A percentile compares a stretch with the other conserved stretches of the same genome.
Conservation (phyloP, 35 echinoderm and acorn worm species). For the Hemicentrotus pulcherrimus region DNA sequence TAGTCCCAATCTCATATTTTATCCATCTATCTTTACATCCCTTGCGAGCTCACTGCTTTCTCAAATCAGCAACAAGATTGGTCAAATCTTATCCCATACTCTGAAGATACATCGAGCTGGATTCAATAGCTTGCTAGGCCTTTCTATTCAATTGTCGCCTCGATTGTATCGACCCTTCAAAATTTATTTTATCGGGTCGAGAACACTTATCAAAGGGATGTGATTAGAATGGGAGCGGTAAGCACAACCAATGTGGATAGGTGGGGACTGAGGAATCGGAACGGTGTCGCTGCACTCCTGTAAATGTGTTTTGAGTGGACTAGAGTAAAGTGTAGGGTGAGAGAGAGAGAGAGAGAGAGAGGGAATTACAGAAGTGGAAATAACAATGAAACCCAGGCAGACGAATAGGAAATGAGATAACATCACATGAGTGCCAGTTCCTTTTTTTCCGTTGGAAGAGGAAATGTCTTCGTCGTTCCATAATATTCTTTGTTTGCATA, state of each 20-base stretch:
- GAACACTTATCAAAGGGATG: background rate
- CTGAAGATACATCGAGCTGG: background rate
- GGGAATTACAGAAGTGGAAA: background rate
- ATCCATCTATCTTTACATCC: background rate
- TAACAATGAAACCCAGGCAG: background rate
- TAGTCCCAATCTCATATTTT: background rate
- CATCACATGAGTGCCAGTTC: background rate
- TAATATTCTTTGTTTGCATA: no score
- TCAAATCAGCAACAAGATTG: background rate
- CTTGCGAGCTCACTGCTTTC: background rate
- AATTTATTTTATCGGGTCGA: constrained; percentile 19
- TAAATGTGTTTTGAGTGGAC: background rate
- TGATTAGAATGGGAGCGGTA: constrained; percentile 1
- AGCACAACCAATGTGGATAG: background rate
- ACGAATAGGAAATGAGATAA: background rate
- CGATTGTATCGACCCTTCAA: background rate
- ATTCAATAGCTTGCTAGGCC: background rate
- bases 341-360: no score
- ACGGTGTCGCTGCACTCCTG: constrained; percentile 13
- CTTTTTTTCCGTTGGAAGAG: background rate
- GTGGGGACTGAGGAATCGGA: background rate
- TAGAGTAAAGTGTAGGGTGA: background rate
- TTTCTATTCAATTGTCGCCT: constrained; percentile 18
- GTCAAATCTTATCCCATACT: background rate
- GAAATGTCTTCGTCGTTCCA: background rate